These are phyloP conservation scores for Megamerina dolium DNA, from an alignment of 2,888 invertebrate species.

Conservation along the genomic window DNA sequence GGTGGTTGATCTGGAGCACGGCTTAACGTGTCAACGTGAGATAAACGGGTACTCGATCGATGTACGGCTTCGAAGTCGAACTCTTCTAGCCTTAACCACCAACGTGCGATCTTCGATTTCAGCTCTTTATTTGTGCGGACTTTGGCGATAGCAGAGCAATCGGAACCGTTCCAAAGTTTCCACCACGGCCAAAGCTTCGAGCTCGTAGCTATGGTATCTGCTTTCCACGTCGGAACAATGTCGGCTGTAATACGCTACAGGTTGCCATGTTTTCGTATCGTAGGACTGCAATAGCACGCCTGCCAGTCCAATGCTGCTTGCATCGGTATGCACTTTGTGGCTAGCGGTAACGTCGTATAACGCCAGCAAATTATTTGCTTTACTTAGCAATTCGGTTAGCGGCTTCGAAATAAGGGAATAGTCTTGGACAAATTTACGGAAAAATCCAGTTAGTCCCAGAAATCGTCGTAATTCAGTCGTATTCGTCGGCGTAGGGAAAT, in stretches of 20 bases:
- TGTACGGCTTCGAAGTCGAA: slow-evolving; percentile 1
- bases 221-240: slow-evolving; percentile 4
- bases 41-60: neutral
- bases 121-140: slow-evolving; percentile 1
- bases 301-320: slow-evolving; percentile 35
- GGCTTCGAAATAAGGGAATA: slow-evolving; percentile 14
- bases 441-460: slow-evolving; percentile 19
- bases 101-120: neutral
- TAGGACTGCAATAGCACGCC: slow-evolving; percentile 23
- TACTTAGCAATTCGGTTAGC: slow-evolving; percentile 3
- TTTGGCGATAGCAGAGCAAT: slow-evolving; percentile 7
- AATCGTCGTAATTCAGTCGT: slow-evolving; percentile 15
- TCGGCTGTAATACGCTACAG: neutral
- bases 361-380: no score
- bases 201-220: slow-evolving; percentile 18
- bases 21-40: neutral
- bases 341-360: slow-evolving; percentile 10
- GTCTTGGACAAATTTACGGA: slow-evolving; percentile 17
- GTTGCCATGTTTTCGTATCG: neutral
- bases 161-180: slow-evolving; percentile 15
- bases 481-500: slow-evolving; percentile 6
- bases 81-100: slow-evolving; percentile 1
- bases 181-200: slow-evolving; percentile 18
- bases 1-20: neutral
- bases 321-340: slow-evolving; percentile 19